Evolutionary conservation across 1,140 invertebrate genomes (phyloP), one percentile per base, ranked within the genome.

Genomic region (Trachymyrmex septentrionalis): DNA sequence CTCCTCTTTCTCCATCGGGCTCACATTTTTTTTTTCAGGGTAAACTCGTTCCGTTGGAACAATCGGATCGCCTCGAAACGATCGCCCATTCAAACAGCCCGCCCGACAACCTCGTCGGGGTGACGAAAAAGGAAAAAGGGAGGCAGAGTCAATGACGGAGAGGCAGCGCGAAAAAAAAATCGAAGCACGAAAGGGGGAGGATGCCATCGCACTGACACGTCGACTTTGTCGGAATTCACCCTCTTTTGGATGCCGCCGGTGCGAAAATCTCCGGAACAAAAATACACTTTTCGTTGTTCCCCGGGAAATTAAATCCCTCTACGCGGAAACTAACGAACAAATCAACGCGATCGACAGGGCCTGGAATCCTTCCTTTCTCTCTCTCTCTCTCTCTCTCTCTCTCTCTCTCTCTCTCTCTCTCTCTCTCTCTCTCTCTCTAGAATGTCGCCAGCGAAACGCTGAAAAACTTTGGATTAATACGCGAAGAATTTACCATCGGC

Each of bases 51-150:
- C 77, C 87, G 71, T 84, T 48, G 64, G 88, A 76, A 53, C 82
- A 77, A 78, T 86, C 76, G 88, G 75, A 86, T 81, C 87, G 84
- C 48, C 87, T 86, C 76, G 88, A 81, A 89, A 76, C 84, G 84
- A 89, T 88, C 76, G 87, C 53, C 84, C 76, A 88, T 88, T 89
- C 87, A 86, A 89, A 89, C 75, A 85, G 67, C 76, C 44, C 38
- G 6, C 87, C 73, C 76, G 87, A 89, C 87, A 71, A 88, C 55
- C 53, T 77, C 64, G 66, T 86, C 87, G 76, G 71, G 34, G 55
- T 75, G 55, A 84, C 48, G 76, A 75, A 82, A 86, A 86, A 72
- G 27, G 44, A 78, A 72, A 88, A 75, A 73, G 12, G 53, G 50
- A 63, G 48, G 50, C 55, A 16, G 16, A 53, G 50, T 50, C 67